A percentile compares a stretch with the other conserved stretches of the same genome.
These are phyloP conservation scores for Brachionus plicatilis DNA, from an alignment of 1,140 invertebrate genomes.

Conservation along the genomic window DNA sequence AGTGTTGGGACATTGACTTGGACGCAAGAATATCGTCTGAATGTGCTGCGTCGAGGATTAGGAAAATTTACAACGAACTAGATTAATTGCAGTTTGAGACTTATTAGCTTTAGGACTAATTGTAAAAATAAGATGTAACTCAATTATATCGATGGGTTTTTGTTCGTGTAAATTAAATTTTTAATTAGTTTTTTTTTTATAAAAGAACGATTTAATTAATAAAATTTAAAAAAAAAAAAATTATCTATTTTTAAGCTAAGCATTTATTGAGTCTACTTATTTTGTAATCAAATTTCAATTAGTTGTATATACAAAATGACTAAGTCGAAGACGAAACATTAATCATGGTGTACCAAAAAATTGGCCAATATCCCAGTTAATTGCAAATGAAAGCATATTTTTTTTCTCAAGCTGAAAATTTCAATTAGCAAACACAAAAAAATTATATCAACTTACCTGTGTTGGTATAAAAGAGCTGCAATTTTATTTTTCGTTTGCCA, in stretches of 20 bases:
- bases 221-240: conserved; percentile 8
- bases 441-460: not conserved
- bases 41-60: conserved; percentile 23
- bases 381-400: conserved; percentile 1
- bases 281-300: conserved; percentile 13
- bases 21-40: conserved; percentile 34
- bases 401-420: conserved; percentile 1
- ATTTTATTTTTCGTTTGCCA: not conserved
- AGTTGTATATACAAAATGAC: not conserved
- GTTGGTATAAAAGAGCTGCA: not conserved
- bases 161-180: conserved; percentile 28
- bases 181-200: conserved; percentile 9
- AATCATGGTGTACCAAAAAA: not conserved
- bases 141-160: not conserved
- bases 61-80: conserved; percentile 25
- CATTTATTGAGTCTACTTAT: not conserved
- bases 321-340: conserved; percentile 8
- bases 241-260: not conserved
- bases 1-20: conserved; percentile 39
- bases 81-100: not conserved
- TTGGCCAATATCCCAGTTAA: not conserved
- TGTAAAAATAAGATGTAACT: not conserved
- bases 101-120: not conserved
- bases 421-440: not conserved
- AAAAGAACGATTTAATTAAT: conserved; percentile 21